Base-by-base conservation (phyloP, 2,888 invertebrate species). In the Philopedon plagiatum region DNA sequence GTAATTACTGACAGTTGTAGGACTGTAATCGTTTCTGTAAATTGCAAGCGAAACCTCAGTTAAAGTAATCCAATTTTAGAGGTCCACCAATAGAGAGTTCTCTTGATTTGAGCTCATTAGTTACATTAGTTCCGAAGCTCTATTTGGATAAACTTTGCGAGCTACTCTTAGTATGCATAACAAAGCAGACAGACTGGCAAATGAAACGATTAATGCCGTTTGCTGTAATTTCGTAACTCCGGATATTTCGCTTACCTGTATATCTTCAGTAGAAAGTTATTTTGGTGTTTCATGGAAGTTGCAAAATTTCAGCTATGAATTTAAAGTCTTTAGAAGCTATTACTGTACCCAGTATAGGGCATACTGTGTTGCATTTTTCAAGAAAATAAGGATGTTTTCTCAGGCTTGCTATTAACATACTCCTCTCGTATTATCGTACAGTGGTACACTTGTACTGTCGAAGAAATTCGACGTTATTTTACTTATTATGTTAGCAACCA, bases 31-130 rank as follows among this genome's bases (percentile, higher is more conserved):
- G n/a, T 44, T 41, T 26, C 26, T 23, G 61, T 15, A 23, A 56
- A 65, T 65, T 29, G 29, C 41, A 26, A 19, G 13, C n/a, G 34
- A 51, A 58, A 9, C 60, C 23, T 67, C 61, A 67, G 29, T 51
- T 32, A 9, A 57, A 32, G 34, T 56, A 56, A 56, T 54, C 34
- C 39, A 57, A 58, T 57, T 64, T 49, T 23, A 46, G 51, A 32
- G 37, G 49, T 70, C 63, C 18, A 39, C 54, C 61, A 26, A 70
- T 37, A 58, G 26, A 49, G 15, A 51, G 11, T 57, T 34, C 44
- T 32, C 51, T 65, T 60, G 54, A 65, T 65, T 71, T 71, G 41
- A 37, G 29, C 29, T 61, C 54, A 68, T 54, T 60, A 68, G 37
- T 39, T 49, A 18, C 49, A 39, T 58, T 60, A 61, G 61, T 68